These are phyloP conservation scores for Elmis aenea DNA, from an alignment of 2,888 invertebrate genomes.

Conservation along the genomic window DNA sequence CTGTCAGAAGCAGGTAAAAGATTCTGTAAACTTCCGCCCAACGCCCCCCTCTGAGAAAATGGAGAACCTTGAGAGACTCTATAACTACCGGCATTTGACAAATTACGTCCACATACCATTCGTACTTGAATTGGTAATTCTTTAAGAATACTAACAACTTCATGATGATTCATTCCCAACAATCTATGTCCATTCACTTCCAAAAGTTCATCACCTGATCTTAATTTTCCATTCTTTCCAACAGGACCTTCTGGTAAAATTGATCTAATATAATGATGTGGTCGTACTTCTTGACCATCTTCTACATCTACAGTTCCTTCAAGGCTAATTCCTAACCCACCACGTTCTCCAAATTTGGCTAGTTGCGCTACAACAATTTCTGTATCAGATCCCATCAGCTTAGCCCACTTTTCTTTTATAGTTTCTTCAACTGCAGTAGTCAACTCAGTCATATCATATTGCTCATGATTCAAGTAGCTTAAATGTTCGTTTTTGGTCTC, in stretches of 20 bases:
- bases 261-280: conserved; percentile 97
- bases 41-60: conserved; percentile 40
- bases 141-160: conserved; percentile 89
- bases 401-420: conserved; percentile 77
- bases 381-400: conserved; percentile 71
- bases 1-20: conserved; percentile 63
- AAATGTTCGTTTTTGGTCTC: conserved; percentile 40
- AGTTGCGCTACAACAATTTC: conserved; percentile 78
- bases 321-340: conserved; percentile 93
- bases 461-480: conserved; percentile 32
- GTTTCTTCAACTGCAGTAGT: conserved; percentile 72
- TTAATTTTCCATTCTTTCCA: conserved; percentile 81
- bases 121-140: conserved; percentile 85
- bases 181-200: conserved; percentile 88
- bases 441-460: conserved; percentile 36
- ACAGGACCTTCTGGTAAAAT: conserved; percentile 98
- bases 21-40: conserved; percentile 59
- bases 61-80: conserved; percentile 30
- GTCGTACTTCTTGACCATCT: conserved; percentile 91
- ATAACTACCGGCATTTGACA: conserved; percentile 39
- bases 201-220: conserved; percentile 92
- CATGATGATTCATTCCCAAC: conserved; percentile 88
- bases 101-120: conserved; percentile 77
- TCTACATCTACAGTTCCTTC: conserved; percentile 99
- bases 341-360: conserved; percentile 81